phyloP scores from a whole-genome alignment of 2,888 invertebrate species.

The Hipparchia semele region DNA sequence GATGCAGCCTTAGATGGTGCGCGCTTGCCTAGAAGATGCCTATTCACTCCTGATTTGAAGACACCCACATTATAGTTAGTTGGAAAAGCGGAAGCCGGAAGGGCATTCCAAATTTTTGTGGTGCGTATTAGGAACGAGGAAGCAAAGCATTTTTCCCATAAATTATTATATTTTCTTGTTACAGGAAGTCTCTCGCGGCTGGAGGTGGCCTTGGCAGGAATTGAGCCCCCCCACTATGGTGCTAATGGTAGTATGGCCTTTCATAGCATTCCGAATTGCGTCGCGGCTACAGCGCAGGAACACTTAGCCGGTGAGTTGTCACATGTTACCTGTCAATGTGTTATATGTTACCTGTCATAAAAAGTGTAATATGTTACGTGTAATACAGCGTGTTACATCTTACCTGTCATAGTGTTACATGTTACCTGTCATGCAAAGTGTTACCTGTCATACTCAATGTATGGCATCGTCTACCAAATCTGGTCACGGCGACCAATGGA shows the following conservation, averaged over 20 bases:
- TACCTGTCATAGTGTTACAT: neutral
- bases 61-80: too few relatives aligned
- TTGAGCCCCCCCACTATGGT: conserved; percentile 80
- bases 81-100: too few relatives aligned
- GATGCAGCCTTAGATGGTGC: too few relatives aligned
- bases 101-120: too few relatives aligned
- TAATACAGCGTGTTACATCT: neutral
- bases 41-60: too few relatives aligned
- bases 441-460: too few relatives aligned
- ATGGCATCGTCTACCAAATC: too few relatives aligned
- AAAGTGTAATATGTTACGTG: neutral
- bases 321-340: neutral
- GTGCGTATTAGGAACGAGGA: too few relatives aligned
- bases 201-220: conserved; percentile 86
- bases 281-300: conserved; percentile 46
- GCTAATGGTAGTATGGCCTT: conserved; percentile 86
- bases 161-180: too few relatives aligned
- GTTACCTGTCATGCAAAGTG: neutral
- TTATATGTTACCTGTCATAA: neutral
- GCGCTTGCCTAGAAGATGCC: too few relatives aligned
- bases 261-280: conserved; percentile 77
- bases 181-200: conserved; percentile 63
- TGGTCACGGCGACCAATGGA: too few relatives aligned
- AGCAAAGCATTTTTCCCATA: too few relatives aligned
- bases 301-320: conserved; percentile 45